Conservation (phyloP, 2,888 invertebrate genomes). For the Aleiodes testaceus region DNA sequence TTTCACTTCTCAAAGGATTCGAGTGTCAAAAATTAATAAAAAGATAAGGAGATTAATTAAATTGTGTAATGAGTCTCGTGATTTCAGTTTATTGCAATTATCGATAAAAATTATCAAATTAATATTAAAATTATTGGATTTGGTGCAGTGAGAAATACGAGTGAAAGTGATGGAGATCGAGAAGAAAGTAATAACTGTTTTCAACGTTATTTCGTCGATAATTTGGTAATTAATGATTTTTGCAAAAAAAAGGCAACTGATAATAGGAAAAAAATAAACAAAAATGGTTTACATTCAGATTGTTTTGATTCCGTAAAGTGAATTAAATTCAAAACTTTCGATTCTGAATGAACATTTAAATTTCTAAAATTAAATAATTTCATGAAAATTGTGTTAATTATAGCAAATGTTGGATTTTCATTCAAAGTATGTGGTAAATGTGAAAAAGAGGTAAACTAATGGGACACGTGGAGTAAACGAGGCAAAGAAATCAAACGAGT, state of each 20-base stretch:
- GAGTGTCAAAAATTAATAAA: not conserved
- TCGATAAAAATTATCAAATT: not conserved
- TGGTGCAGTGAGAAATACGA: conserved; percentile 22
- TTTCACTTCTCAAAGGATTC: not conserved
- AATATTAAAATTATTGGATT: conserved; percentile 5
- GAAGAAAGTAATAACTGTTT: conserved; percentile 35
- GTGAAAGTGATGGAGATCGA: conserved; percentile 41
- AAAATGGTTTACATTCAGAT: not conserved
- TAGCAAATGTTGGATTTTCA: not conserved
- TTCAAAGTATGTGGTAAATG: not conserved
- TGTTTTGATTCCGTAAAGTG: too few relatives aligned
- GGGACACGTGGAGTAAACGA: conserved; percentile 11
- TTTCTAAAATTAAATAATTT: not conserved
- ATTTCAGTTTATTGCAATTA: not conserved
- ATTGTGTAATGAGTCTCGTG: not conserved
- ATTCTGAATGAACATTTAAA: not conserved
- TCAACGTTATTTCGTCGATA: not conserved
- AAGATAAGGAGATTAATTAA: not conserved
- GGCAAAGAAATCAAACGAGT: conserved; percentile 7
- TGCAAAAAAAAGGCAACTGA: not conserved
- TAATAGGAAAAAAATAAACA: not conserved
- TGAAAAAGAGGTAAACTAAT: conserved; percentile 4
- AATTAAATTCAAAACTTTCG: too few relatives aligned
- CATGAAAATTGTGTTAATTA: conserved; percentile 4
- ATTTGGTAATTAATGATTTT: not conserved